These are phyloP conservation scores for Campopleginae sp. DNA, from an alignment of 2,888 invertebrate genomes.

Conservation along the genomic window DNA sequence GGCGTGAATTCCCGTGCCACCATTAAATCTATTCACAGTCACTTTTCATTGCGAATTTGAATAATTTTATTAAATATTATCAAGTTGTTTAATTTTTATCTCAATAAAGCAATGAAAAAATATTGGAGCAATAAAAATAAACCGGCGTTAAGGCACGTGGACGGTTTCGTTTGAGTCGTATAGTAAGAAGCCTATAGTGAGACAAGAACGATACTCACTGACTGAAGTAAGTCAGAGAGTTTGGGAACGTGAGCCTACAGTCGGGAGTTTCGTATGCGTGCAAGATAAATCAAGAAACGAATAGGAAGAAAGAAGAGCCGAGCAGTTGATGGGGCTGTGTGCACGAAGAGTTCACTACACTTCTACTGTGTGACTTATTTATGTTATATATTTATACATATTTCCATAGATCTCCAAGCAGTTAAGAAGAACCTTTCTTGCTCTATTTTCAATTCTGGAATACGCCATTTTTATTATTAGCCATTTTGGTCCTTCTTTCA, in stretches of 20 bases:
- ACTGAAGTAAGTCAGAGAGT: constrained; percentile 43
- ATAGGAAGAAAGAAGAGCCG: constrained; percentile 62
- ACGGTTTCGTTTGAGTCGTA: background rate
- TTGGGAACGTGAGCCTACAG: constrained; percentile 40
- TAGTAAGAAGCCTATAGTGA: constrained; percentile 14
- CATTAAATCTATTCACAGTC: constrained; percentile 14
- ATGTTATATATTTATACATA: constrained; percentile 4
- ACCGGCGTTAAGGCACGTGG: constrained; percentile 46
- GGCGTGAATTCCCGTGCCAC: background rate
- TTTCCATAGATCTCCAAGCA: constrained; percentile 4
- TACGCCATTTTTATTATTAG: constrained; percentile 2
- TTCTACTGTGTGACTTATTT: constrained; percentile 25
- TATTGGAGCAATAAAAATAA: background rate
- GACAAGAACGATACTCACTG: constrained; percentile 41
- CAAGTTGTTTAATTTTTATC: background rate
- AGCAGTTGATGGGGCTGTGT: constrained; percentile 55
- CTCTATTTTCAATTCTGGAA: constrained; percentile 1
- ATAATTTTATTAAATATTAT: background rate
- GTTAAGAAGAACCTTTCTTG: constrained; percentile 5
- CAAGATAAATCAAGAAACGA: constrained; percentile 69
- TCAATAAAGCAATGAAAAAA: background rate
- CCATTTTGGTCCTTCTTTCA: background rate
- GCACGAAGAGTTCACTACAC: constrained; percentile 56
- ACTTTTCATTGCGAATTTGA: background rate
- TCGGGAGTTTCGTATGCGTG: constrained; percentile 59